Conservation (phyloP, 1,140 invertebrate genomes). For the Psilanteris sp. region DNA sequence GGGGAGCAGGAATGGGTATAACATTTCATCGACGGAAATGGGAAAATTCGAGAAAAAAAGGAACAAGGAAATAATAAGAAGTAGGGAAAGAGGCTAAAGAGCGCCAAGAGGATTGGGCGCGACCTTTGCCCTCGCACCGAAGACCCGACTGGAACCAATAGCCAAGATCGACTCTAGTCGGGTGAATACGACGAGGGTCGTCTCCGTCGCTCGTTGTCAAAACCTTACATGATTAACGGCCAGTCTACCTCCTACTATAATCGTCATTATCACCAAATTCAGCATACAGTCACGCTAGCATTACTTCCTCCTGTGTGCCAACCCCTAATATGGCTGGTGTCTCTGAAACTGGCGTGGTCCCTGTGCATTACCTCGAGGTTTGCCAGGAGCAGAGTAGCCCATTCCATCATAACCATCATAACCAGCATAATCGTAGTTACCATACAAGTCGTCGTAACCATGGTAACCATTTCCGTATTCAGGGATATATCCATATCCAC, state of each 20-base stretch:
- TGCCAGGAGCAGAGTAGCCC: slow-evolving; percentile 73
- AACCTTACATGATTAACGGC: slow-evolving; percentile 64
- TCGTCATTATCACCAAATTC: slow-evolving; percentile 70
- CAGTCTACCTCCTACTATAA: slow-evolving; percentile 69
- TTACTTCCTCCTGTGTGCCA: neutral
- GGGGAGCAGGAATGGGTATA: too few relatives aligned
- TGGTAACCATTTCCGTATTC: slow-evolving; percentile 77
- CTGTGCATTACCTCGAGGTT: slow-evolving; percentile 76
- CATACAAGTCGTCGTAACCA: slow-evolving; percentile 76
- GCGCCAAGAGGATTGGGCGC: too few relatives aligned
- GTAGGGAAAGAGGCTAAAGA: too few relatives aligned
- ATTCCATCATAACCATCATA: slow-evolving; percentile 77
- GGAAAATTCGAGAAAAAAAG: too few relatives aligned
- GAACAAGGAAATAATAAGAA: too few relatives aligned
- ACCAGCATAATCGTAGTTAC: slow-evolving; percentile 74
- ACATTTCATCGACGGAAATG: too few relatives aligned
- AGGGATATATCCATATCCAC: slow-evolving; percentile 78
- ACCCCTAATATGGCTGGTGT: slow-evolving; percentile 80
- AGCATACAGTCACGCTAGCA: slow-evolving; percentile 58
- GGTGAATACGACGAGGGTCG: neutral
- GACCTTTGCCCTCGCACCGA: too few relatives aligned
- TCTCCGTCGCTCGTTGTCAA: slow-evolving; percentile 21
- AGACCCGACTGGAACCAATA: neutral
- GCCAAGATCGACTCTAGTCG: too few relatives aligned
- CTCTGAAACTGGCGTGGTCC: slow-evolving; percentile 79